These are phyloP conservation scores for Pristionchus entomophagus DNA, from an alignment of 2,888 invertebrate species.

Conservation along the genomic window DNA sequence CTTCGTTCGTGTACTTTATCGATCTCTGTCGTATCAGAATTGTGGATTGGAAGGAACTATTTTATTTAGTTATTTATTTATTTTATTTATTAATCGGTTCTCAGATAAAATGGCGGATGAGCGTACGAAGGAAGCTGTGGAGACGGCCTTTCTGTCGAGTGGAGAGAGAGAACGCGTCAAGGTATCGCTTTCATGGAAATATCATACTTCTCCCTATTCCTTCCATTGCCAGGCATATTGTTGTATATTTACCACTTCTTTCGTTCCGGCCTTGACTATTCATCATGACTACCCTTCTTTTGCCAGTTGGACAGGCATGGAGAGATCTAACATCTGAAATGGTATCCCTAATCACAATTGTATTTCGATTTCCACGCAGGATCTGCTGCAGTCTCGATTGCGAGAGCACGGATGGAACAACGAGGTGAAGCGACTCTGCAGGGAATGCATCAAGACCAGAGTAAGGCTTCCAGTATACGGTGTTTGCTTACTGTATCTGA, in stretches of 20 bases:
- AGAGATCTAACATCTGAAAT: too few relatives aligned
- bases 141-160: constrained; percentile 36
- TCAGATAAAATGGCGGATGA: constrained; percentile 15
- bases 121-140: constrained; percentile 35
- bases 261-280: too few relatives aligned
- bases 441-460: constrained; percentile 25
- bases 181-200: background rate
- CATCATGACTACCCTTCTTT: background rate
- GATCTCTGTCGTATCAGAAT: too few relatives aligned
- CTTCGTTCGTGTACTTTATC: too few relatives aligned
- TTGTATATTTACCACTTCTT: too few relatives aligned
- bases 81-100: too few relatives aligned
- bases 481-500: too few relatives aligned
- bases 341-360: too few relatives aligned
- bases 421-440: constrained; percentile 42
- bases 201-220: too few relatives aligned
- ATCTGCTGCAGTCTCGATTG: constrained; percentile 18
- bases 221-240: too few relatives aligned
- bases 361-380: constrained; percentile 11
- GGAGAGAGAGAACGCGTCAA: constrained; percentile 42
- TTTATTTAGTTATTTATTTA: too few relatives aligned
- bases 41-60: too few relatives aligned
- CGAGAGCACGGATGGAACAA: constrained; percentile 38
- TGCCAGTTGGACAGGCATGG: background rate
- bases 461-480: background rate